Percentiles rank a stretch among this genome's conserved stretches.
Conservation (phyloP, 1,140 invertebrate species). For the Danaus melanippus region DNA sequence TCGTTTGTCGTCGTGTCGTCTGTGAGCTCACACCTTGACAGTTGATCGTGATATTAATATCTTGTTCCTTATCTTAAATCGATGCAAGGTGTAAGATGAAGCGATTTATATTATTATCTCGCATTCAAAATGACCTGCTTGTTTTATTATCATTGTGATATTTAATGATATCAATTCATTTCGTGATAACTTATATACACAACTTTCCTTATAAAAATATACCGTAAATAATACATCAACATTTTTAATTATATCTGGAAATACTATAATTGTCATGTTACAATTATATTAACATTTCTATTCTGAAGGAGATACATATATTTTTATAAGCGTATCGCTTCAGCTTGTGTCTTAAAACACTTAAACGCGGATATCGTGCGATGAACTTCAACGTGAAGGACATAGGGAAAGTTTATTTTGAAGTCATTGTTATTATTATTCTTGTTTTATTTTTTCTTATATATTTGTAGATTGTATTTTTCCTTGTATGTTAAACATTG, state of each 20-base stretch:
- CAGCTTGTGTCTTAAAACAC: conserved; percentile 16
- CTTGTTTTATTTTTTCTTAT: conserved; percentile 8
- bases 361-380: conserved; percentile 26
- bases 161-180: too few relatives aligned
- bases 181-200: too few relatives aligned
- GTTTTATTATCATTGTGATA: too few relatives aligned
- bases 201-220: too few relatives aligned
- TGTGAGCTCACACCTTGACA: conserved; percentile 48
- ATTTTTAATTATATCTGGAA: too few relatives aligned
- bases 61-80: conserved; percentile 26
- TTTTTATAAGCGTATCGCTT: conserved; percentile 1
- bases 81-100: conserved; percentile 10
- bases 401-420: conserved; percentile 29
- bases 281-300: too few relatives aligned
- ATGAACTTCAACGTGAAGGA: conserved; percentile 29
- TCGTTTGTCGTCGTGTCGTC: conserved; percentile 43
- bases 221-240: too few relatives aligned
- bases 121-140: background rate
- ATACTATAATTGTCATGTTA: too few relatives aligned
- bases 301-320: background rate
- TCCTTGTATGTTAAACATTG: too few relatives aligned
- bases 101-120: conserved; percentile 1
- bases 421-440: conserved; percentile 15
- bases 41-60: conserved; percentile 44
- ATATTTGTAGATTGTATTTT: background rate